Evolutionary conservation across 2,888 invertebrate species (phyloP), one percentile per base, ranked within the genome.

Genomic region (Malthinus flaveolus): DNA sequence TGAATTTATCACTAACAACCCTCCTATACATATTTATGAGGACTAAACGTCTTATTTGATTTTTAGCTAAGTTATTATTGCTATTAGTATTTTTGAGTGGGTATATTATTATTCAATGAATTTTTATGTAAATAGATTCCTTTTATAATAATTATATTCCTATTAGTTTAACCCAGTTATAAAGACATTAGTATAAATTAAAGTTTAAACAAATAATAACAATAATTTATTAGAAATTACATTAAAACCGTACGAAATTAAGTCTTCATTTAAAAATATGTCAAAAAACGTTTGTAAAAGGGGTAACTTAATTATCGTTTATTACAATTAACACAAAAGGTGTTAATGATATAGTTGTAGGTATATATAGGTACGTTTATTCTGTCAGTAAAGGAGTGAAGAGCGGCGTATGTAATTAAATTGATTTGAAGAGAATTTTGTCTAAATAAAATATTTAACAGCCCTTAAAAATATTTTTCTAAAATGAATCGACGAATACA

Each of bases 81-180:
- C 23, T 23, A 23, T 23, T 23, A 23, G 23, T 23, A 5, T 23
- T 23, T 23, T 23, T 23, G 23, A 23, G 23, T 23, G 5, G 23
- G 23, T 23, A 23, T 23, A n/a, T n/a, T n/a, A n/a, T 23, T 23
- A 23, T 23, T 46, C 11, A 48, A 32, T 32, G 44, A 46, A 49
- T 15, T 35, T 53, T 58, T 59, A 59, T 59, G 54, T 59, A 59
- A 59, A 59, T 55, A 46, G 44, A 10, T 23, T 23, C 34, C 50
- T 15, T 59, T 59, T 54, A 59, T 42, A 23, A 54, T 59, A 59
- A 59, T 59, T 59, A 59, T 54, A 59, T 54, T 50, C 31, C 50
- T 59, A 55, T 54, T 59, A 55, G 33, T 32, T 45, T 49, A 59
- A 39, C 54, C 23, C 54, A 45, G 36, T 55, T 59, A 59, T 59